A percentile compares a stretch with the other conserved stretches of the same genome.
These are phyloP conservation scores for Onchidella celtica DNA, from an alignment of 2,888 invertebrate species.

Conservation along the genomic window DNA sequence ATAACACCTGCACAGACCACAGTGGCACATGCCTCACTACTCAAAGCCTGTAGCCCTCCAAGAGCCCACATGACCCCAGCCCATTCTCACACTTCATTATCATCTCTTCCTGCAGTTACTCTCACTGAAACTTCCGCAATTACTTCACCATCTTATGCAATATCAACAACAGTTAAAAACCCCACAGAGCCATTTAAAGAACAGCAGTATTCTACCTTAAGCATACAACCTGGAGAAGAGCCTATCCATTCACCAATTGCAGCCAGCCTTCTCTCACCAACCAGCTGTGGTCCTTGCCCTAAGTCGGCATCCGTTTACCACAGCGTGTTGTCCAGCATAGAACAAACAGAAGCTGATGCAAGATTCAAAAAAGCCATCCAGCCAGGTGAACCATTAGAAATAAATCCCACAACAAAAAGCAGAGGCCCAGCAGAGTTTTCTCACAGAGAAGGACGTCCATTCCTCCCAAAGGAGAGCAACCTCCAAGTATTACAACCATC, in stretches of 20 bases:
- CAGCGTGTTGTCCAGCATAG: conserved; percentile 21
- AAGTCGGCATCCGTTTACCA: conserved; percentile 28
- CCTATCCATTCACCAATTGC: conserved; percentile 32
- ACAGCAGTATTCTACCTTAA: not conserved
- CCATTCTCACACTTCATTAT: not conserved
- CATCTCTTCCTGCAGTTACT: not conserved
- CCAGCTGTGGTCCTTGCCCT: not conserved
- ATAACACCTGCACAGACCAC: not conserved
- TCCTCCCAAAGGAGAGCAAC: no score
- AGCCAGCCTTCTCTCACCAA: conserved; percentile 32
- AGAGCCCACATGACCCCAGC: not conserved
- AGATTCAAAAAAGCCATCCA: not conserved
- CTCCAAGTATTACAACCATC: not conserved
- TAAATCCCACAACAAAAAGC: no score
- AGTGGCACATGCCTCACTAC: not conserved
- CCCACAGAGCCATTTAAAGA: not conserved
- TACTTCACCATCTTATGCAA: not conserved
- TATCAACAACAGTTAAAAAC: not conserved
- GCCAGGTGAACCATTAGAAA: no score
- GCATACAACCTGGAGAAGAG: not conserved
- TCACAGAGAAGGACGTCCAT: not conserved
- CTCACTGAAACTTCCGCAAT: not conserved
- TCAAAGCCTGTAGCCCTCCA: not conserved
- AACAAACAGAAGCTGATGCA: not conserved
- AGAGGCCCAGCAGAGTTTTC: not conserved